Evolutionary conservation across 2,888 invertebrate genomes (phyloP), one percentile per base, ranked within the genome.

Genomic region (Pandemis cinnamomeana): DNA sequence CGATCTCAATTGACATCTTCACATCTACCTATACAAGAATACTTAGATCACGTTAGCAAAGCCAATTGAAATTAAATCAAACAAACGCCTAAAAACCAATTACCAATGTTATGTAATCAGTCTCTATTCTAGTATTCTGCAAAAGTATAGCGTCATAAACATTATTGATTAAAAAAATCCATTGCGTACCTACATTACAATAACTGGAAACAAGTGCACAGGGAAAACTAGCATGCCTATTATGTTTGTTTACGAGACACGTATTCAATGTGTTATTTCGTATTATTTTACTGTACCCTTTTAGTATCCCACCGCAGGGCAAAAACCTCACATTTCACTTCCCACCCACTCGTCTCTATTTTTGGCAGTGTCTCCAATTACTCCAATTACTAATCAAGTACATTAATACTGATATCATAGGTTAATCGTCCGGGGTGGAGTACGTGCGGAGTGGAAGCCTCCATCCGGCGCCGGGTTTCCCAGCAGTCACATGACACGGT

Each of bases 391-490:
- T 62, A n/a, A 53, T 53, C 5, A 53, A 53, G 5, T 7, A 6
- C 20, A 53, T 4, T 15, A 4, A 7, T 36, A 36, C 4, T 36
- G 27, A 63, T 44, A 44, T 44, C 8, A 46, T 20, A 20, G 44
- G n/a, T 20, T 63, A 63, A 46, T 63, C 11, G 7, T 10, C 63
- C 44, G 7, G 27, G 58, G 11, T 11, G 61, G 20, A 20, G 20
- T n/a, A n/a, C 61, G 61, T 41, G 61, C 61, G 7, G 27, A 48
- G 7, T 51, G 48, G 13, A n/a, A 13, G 66, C 36, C 10, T 11
- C 5, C n/a, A 15, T 48, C 36, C 5, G 53, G 41, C 27, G 67
- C 61, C 67, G 69, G 69, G 42, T 51, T 73, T 73, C 58, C 64
- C 72, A 61, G 62, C 36, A 64, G 48, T 20, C 58, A 58, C 15